A percentile compares a stretch with the other conserved stretches of the same genome.
phyloP scores from a whole-genome alignment of 2,113 vertebrate species.

The Serilophus lunatus region DNA sequence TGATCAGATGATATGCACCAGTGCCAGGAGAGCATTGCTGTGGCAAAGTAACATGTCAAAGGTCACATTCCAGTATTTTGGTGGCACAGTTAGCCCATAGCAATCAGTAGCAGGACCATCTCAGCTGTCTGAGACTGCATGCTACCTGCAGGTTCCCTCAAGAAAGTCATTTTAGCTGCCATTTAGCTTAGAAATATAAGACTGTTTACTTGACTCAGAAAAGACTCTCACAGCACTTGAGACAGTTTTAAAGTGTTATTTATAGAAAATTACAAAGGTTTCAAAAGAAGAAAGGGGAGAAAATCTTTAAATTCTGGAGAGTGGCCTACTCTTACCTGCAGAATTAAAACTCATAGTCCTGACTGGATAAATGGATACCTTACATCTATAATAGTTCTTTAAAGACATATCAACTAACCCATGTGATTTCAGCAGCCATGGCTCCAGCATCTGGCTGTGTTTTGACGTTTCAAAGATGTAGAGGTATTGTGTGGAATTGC shows the following conservation, averaged over 20 bases:
- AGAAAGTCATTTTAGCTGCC: neutral
- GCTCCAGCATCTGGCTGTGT: slow-evolving; percentile 72
- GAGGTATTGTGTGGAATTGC: slow-evolving; percentile 66
- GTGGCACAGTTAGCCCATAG: neutral
- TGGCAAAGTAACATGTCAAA: neutral
- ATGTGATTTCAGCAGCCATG: slow-evolving; percentile 61
- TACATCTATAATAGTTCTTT: slow-evolving; percentile 40
- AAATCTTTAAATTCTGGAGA: neutral
- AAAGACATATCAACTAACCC: slow-evolving; percentile 56
- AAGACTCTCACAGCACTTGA: neutral
- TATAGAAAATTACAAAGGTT: neutral
- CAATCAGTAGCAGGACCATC: neutral
- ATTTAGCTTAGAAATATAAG: neutral
- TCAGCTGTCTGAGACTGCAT: neutral
- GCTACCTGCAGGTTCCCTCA: neutral
- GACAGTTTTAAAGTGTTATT: neutral
- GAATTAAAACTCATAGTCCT: slow-evolving; percentile 44
- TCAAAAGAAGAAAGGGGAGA: neutral
- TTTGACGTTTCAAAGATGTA: slow-evolving; percentile 72
- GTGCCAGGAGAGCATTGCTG: neutral
- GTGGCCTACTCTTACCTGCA: neutral
- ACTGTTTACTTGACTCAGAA: neutral
- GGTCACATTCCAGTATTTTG: neutral
- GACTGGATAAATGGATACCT: slow-evolving; percentile 50
- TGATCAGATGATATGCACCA: neutral